Evolutionary conservation across 92 coral and sea anemone species (phyloP).

Genomic region (Palythoa grandis): DNA sequence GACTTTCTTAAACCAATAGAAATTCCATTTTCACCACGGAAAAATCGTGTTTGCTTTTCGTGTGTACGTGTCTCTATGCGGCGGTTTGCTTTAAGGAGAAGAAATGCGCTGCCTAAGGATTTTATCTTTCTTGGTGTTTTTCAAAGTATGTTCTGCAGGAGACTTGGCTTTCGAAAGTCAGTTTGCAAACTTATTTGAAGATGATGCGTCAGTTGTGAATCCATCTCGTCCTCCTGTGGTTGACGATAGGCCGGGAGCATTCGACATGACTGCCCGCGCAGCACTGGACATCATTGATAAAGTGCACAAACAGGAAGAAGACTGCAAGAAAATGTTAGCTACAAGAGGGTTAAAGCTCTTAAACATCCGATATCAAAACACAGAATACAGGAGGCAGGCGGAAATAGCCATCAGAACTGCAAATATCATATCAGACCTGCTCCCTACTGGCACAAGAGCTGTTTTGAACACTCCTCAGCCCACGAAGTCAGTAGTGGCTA

Average conservation of each 20-base stretch:
- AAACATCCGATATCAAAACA: slow-evolving; percentile 73
- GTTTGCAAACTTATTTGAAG: background rate
- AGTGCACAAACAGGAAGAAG: slow-evolving; percentile 69
- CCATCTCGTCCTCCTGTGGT: slow-evolving; percentile 64
- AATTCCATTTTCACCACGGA: slow-evolving; percentile 44
- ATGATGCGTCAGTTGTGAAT: slow-evolving; percentile 71
- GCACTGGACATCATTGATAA: slow-evolving; percentile 76
- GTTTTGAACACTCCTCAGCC: slow-evolving; percentile 34
- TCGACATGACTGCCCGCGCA: slow-evolving; percentile 76
- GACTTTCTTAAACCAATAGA: slow-evolving; percentile 23
- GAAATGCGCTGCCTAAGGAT: slow-evolving; percentile 2
- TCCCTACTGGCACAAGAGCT: slow-evolving; percentile 73
- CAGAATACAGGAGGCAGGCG: slow-evolving; percentile 76
- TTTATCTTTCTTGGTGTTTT: background rate
- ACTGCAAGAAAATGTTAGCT: slow-evolving; percentile 79
- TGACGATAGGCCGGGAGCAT: slow-evolving; percentile 72
- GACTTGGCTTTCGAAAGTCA: background rate
- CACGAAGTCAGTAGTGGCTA: slow-evolving; percentile 44
- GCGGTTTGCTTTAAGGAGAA: slow-evolving; percentile 1
- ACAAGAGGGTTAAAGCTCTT: slow-evolving; percentile 71
- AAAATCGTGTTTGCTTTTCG: slow-evolving; percentile 16
- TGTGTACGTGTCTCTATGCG: background rate
- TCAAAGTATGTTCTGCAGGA: background rate
- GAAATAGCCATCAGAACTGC: slow-evolving; percentile 82
- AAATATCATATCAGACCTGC: slow-evolving; percentile 71